Conservation (phyloP, 2,888 invertebrate genomes). For the Eupithecia exiguata region DNA sequence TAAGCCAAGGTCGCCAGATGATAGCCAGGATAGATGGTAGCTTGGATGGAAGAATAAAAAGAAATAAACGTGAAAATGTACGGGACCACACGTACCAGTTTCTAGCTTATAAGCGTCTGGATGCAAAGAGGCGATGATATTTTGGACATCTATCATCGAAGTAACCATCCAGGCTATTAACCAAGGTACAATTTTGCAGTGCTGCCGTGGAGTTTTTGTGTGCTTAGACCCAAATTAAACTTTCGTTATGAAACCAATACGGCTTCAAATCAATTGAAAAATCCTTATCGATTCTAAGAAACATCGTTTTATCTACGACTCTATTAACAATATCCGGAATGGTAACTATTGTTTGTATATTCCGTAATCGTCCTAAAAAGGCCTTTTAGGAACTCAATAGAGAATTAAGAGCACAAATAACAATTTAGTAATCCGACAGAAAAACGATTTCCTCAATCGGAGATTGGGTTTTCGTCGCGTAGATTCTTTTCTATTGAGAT, state of each 20-base stretch:
- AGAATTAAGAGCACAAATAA: conserved; percentile 38
- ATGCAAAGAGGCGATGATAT: no score
- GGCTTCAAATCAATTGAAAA: not conserved
- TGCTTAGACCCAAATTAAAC: not conserved
- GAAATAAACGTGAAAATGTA: not conserved
- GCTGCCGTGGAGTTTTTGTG: no score
- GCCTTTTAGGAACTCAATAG: conserved; percentile 24
- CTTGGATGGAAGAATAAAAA: not conserved
- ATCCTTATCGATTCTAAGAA: not conserved
- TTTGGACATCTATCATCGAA: no score
- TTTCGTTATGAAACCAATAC: conserved; percentile 1
- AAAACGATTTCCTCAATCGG: conserved; percentile 40
- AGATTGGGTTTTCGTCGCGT: conserved; percentile 43
- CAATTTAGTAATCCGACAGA: conserved; percentile 37
- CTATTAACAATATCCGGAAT: not conserved
- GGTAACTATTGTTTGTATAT: conserved; percentile 2
- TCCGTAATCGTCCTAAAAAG: conserved; percentile 7
- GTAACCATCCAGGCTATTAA: no score
- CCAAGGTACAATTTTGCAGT: no score
- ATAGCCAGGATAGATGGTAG: not conserved
- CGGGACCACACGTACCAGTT: not conserved
- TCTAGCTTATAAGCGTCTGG: no score
- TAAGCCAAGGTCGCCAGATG: not conserved
- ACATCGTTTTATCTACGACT: not conserved
- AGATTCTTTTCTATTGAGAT: conserved; percentile 37